Percentiles rank a stretch among this genome's conserved stretches.
phyloP scores from a whole-genome alignment of 1,140 invertebrate genomes.

The Oryctes rhinoceros region DNA sequence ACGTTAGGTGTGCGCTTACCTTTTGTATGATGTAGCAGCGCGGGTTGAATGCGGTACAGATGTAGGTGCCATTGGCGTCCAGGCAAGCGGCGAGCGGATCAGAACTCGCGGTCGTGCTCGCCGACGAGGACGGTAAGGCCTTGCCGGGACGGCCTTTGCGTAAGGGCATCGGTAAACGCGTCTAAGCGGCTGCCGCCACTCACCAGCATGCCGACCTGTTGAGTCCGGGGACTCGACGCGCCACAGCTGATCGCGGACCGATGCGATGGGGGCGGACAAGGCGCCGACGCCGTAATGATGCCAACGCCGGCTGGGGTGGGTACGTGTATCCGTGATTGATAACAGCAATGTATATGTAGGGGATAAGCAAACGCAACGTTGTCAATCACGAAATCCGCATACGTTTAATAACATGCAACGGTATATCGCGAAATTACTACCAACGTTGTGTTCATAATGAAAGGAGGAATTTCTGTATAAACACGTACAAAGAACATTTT shows the following conservation, averaged over 20 bases:
- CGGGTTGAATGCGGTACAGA: conserved; percentile 69
- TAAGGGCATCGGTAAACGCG: conserved; percentile 48
- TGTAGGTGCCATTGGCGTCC: conserved; percentile 68
- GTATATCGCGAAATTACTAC: background rate
- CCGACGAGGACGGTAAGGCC: conserved; percentile 39
- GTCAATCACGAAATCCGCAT: background rate
- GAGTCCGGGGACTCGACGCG: conserved; percentile 54
- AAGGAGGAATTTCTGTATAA: too few species aligned
- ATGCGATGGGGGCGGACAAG: conserved; percentile 43
- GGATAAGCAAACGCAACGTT: background rate
- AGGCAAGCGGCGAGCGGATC: conserved; percentile 65
- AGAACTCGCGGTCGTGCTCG: conserved; percentile 27
- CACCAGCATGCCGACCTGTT: conserved; percentile 60
- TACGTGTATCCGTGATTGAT: conserved; percentile 24
- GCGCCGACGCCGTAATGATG: conserved; percentile 48
- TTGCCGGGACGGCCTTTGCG: conserved; percentile 45
- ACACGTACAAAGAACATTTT: too few species aligned
- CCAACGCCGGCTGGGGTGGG: conserved; percentile 40
- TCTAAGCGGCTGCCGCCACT: conserved; percentile 48
- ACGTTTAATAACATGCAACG: too few species aligned
- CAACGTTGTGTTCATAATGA: too few species aligned
- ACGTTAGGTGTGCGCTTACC: conserved; percentile 57
- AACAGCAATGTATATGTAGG: conserved; percentile 20
- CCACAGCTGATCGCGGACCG: conserved; percentile 55
- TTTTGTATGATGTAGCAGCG: conserved; percentile 71